Percentiles rank a stretch among this genome's conserved stretches.
Conservation (phyloP, 2,888 invertebrate species). For the Hedya salicella region DNA sequence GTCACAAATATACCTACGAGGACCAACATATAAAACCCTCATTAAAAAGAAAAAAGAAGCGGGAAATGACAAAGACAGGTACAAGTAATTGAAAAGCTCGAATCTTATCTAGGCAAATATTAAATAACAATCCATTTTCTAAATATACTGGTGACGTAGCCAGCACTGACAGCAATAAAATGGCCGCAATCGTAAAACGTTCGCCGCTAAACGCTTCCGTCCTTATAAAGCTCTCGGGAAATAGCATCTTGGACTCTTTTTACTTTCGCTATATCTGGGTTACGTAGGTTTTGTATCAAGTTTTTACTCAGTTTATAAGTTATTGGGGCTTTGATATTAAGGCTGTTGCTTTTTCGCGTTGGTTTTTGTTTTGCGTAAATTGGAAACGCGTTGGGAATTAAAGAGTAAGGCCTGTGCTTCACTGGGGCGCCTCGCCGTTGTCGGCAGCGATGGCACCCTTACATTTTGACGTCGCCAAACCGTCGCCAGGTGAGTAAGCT, state of each 20-base stretch:
- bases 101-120: not conserved
- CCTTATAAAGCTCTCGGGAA: slow-evolving; percentile 21
- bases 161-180: not conserved
- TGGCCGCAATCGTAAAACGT: not conserved
- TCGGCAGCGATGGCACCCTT: too few relatives aligned
- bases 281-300: slow-evolving; percentile 12
- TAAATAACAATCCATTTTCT: not conserved
- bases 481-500: too few relatives aligned
- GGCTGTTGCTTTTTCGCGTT: not conserved
- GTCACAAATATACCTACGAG: too few relatives aligned
- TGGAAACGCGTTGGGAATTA: slow-evolving; percentile 5
- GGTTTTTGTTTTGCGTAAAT: not conserved
- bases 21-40: too few relatives aligned
- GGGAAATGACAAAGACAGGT: not conserved
- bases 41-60: not conserved
- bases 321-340: not conserved
- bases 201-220: slow-evolving; percentile 22
- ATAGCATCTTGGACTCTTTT: slow-evolving; percentile 30
- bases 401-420: not conserved
- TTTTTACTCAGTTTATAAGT: not conserved
- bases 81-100: not conserved
- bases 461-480: too few relatives aligned
- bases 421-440: too few relatives aligned
- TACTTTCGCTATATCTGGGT: slow-evolving; percentile 12
- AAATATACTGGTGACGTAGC: not conserved